A percentile compares a stretch with the other conserved stretches of the same genome.
phyloP scores from a whole-genome alignment of 2,113 vertebrate species.

The Azemiops feae region DNA sequence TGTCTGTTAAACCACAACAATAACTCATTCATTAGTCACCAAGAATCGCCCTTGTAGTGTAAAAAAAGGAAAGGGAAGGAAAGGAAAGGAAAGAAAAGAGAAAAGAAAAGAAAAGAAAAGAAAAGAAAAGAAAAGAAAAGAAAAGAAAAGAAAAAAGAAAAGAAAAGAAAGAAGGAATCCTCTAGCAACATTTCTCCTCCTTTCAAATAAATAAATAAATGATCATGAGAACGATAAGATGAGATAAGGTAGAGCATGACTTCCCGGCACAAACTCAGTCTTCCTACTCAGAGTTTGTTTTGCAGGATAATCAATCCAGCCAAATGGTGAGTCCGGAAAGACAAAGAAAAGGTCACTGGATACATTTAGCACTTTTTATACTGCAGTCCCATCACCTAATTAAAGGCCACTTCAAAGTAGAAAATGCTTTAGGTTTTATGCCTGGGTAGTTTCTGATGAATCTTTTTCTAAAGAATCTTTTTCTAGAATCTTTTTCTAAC shows the following conservation, averaged over 20 bases:
- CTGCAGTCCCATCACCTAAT: constrained; percentile 13
- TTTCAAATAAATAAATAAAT: constrained; percentile 6
- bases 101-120: neutral
- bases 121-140: neutral
- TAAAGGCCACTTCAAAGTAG: neutral
- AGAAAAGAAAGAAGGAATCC: neutral
- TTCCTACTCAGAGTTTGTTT: constrained; percentile 6
- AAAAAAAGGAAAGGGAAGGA: too few species aligned
- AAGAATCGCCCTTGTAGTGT: neutral
- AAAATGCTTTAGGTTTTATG: constrained; percentile 26
- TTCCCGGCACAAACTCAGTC: neutral
- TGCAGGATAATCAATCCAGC: neutral
- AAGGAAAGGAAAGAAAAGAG: too few species aligned
- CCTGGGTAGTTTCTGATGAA: neutral
- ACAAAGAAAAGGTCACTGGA: neutral
- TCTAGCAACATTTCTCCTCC: neutral
- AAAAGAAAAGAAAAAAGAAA: neutral
- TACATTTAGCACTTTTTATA: constrained; percentile 22
- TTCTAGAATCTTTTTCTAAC: too few species aligned
- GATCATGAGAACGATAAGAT: neutral
- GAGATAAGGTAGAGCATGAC: neutral
- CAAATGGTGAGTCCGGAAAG: neutral
- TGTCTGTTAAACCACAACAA: neutral
- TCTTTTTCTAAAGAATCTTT: constrained; percentile 26
- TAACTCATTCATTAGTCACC: neutral